These are phyloP conservation scores for Calcarius ornatus DNA, from an alignment of 2,113 vertebrate genomes.

Conservation along the genomic window DNA sequence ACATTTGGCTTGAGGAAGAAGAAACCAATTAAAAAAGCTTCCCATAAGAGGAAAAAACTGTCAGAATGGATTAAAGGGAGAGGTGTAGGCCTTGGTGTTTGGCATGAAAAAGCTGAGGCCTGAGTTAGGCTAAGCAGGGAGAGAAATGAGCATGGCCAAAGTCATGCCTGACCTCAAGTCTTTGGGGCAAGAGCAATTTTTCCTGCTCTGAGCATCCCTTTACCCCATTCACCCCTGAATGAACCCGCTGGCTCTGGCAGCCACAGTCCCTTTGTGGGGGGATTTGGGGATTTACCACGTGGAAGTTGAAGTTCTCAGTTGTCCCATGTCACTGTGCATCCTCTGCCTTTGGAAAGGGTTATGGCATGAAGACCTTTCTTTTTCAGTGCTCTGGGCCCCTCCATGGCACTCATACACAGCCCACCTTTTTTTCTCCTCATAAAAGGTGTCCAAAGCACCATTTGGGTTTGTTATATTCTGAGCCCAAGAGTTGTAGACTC, in stretches of 20 bases:
- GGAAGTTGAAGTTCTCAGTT: accelerated
- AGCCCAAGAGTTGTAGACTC: neutral
- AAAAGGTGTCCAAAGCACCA: accelerated
- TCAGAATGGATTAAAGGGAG: constrained; percentile 49
- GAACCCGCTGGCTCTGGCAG: neutral
- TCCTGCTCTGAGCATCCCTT: neutral
- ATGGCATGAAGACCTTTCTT: accelerated
- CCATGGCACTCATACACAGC: neutral
- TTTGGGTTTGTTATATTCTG: neutral
- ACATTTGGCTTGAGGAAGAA: constrained; percentile 16
- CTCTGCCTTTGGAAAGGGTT: neutral
- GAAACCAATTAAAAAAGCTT: constrained; percentile 21
- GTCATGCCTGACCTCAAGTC: neutral
- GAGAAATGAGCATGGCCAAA: neutral
- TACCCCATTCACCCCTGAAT: neutral
- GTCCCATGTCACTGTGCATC: neutral
- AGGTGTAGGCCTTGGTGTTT: constrained; percentile 33
- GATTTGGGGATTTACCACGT: neutral
- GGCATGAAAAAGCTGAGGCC: neutral
- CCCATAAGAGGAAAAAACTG: neutral
- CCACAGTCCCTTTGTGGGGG: accelerated
- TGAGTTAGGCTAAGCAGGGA: neutral
- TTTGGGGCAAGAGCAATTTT: neutral
- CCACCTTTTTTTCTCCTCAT: accelerated
- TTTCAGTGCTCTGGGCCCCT: neutral